Conservation (phyloP, 2,888 invertebrate species). For the Malthinus flaveolus region DNA sequence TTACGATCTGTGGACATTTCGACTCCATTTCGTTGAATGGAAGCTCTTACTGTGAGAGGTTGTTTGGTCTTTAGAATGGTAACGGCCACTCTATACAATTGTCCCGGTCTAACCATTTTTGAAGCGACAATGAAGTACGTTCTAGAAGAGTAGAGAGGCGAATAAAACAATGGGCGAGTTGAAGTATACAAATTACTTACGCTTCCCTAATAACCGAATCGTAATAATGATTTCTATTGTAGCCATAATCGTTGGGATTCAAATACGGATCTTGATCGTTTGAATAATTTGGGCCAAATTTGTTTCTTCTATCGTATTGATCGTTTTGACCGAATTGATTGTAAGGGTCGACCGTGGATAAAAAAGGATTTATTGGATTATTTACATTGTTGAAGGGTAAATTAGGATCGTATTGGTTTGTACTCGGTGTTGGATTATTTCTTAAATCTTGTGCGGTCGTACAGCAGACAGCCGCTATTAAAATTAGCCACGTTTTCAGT, state of each 20-base stretch:
- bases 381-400: slow-evolving; percentile 26
- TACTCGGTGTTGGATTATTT: slow-evolving; percentile 29
- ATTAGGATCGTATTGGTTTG: slow-evolving; percentile 34
- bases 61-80: slow-evolving; percentile 78
- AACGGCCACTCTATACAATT: slow-evolving; percentile 86
- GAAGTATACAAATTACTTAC: slow-evolving; percentile 36
- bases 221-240: slow-evolving; percentile 24
- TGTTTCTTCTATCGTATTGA: slow-evolving; percentile 10
- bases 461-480: slow-evolving; percentile 36
- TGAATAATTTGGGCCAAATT: slow-evolving; percentile 11
- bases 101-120: slow-evolving; percentile 86
- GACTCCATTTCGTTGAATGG: slow-evolving; percentile 87
- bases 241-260: slow-evolving; percentile 17
- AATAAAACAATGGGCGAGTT: not conserved
- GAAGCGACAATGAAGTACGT: slow-evolving; percentile 94
- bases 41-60: slow-evolving; percentile 83
- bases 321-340: slow-evolving; percentile 10
- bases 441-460: slow-evolving; percentile 40
- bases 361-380: slow-evolving; percentile 9
- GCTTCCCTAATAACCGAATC: slow-evolving; percentile 46
- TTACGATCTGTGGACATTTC: slow-evolving; percentile 84
- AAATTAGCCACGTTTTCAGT: slow-evolving; percentile 31
- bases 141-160: slow-evolving; percentile 58
- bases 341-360: slow-evolving; percentile 15
- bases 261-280: slow-evolving; percentile 18